Base-by-base conservation (phyloP, 2,888 invertebrate species). In the Drosophila nr. fundita region DNA sequence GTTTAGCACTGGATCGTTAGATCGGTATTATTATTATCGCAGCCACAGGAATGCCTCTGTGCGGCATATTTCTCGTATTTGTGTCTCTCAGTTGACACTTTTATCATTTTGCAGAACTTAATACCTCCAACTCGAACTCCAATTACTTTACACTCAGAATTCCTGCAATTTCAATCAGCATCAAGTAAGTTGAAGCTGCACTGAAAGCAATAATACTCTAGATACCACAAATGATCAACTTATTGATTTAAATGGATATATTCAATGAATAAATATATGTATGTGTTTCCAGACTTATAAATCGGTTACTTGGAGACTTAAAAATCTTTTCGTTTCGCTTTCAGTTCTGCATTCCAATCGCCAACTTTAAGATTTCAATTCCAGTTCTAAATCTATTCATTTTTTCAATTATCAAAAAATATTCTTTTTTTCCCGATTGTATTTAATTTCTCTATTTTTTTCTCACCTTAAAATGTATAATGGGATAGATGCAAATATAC, bases 11-110 rank as follows among this genome's bases (percentile, higher is more conserved):
- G 80, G 29, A 50, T 50, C 50, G 68, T 69, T 80, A 75, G 73
- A 76, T 21, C 21, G 7, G 13, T 45, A 21, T 45, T 45, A 45
- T 40, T 62, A 83, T 86, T 82, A 85, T 76, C 70, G 34, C 82
- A 84, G 83, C 90, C 89, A 83, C 90, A 90, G 89, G 89, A 69
- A 91, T 89, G 29, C 40, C 54, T 55, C 21, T 11, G 73, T 73
- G 62, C 63, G 40, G 76, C 79, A 73, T 76, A 70, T 68, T 73
- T 65, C 62, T 67, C 69, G 18, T 8, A 52, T 52, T 32, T 15
- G 45, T 24, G 45, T 53, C 36, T 48, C 45, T 29, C 58, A 45
- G 30, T 45, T 45, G 45, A 24, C 27, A 45, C 45, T 8, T 24
- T 45, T 24, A 24, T 27, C 53, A 4, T 13, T 29, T 61, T 65